Conservation (phyloP, 2,113 vertebrate genomes). For the Alexandromys fortis region DNA sequence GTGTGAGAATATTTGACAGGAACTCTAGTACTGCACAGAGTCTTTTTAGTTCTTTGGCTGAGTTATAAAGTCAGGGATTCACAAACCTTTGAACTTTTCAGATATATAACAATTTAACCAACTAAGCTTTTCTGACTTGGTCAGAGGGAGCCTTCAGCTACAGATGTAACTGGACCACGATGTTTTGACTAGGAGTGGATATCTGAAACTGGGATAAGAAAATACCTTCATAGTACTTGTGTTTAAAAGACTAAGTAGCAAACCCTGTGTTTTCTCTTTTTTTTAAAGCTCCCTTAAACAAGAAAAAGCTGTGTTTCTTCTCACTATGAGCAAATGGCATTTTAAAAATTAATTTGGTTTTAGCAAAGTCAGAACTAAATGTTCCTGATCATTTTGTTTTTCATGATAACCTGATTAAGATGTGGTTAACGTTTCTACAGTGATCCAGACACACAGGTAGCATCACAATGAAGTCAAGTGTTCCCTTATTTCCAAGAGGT, state of each 20-base stretch:
- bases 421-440: conserved; percentile 78
- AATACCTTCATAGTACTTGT: conserved; percentile 16
- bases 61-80: not conserved
- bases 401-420: conserved; percentile 76
- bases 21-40: not conserved
- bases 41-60: not conserved
- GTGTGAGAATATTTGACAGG: not conserved
- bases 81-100: not conserved
- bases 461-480: conserved; percentile 82
- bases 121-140: not conserved
- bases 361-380: conserved; percentile 68
- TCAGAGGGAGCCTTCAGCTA: not conserved
- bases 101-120: conserved; percentile 11
- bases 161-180: not conserved
- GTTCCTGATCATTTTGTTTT: conserved; percentile 74
- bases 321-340: conserved; percentile 60
- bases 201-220: conserved; percentile 26
- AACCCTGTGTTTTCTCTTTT: conserved; percentile 49
- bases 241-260: conserved; percentile 50
- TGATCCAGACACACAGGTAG: conserved; percentile 80
- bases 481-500: conserved; percentile 84
- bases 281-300: conserved; percentile 64
- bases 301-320: conserved; percentile 56
- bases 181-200: not conserved
- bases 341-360: conserved; percentile 74